Conservation (phyloP, 1,140 invertebrate genomes). For the Trachymyrmex cornetzi region DNA sequence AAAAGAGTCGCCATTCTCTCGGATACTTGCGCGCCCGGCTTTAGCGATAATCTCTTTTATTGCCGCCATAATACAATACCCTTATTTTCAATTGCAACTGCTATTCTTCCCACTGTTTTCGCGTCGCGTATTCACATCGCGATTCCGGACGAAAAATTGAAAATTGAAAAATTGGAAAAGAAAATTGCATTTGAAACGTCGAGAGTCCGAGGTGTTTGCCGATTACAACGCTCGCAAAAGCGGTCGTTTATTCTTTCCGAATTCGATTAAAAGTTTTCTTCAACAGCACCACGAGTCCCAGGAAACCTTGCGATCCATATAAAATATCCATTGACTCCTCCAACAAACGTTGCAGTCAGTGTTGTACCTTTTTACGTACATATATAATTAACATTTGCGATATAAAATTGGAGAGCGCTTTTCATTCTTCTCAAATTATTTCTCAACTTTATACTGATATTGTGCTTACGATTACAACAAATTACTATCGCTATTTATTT, state of each 20-base stretch:
- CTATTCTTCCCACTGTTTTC: background rate
- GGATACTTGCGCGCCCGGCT: background rate
- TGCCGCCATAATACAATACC: constrained; percentile 8
- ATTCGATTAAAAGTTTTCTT: constrained; percentile 54
- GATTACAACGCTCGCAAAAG: constrained; percentile 5
- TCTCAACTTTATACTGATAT: background rate
- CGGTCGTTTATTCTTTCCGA: constrained; percentile 12
- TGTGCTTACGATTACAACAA: background rate
- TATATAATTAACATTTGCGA: constrained; percentile 65
- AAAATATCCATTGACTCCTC: constrained; percentile 3
- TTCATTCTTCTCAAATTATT: constrained; percentile 1
- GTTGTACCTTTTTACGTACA: constrained; percentile 16
- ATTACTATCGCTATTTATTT: background rate
- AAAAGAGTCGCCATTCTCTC: background rate
- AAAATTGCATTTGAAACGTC: constrained; percentile 12
- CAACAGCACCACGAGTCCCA: background rate
- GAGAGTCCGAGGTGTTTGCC: background rate
- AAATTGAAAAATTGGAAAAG: background rate
- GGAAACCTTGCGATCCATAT: background rate
- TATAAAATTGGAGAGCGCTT: constrained; percentile 5
- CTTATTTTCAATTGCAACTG: constrained; percentile 1
- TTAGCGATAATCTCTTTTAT: constrained; percentile 33
- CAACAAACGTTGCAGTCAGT: constrained; percentile 9
- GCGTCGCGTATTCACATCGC: background rate
- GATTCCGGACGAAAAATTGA: background rate